phyloP scores from a whole-genome alignment of 2,113 vertebrate genomes.

The Microtus oregoni region DNA sequence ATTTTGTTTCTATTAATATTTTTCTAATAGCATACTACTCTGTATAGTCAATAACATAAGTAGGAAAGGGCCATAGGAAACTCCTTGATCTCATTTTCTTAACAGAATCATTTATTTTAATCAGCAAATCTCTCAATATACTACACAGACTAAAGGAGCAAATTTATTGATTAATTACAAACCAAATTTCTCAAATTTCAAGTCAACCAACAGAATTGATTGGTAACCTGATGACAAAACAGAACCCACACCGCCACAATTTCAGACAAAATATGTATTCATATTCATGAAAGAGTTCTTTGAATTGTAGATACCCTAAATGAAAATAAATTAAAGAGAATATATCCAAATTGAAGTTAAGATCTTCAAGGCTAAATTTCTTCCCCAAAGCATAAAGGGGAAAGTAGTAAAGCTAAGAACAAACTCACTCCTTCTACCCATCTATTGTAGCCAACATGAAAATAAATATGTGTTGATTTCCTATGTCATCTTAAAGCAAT shows the following conservation, averaged over 20 bases:
- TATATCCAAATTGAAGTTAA: neutral
- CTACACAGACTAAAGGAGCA: neutral
- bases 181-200: constrained; percentile 17
- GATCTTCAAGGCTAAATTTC: neutral
- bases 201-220: neutral
- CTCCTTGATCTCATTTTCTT: constrained; percentile 27
- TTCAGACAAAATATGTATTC: neutral
- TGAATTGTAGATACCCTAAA: neutral
- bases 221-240: neutral
- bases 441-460: neutral
- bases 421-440: neutral
- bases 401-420: neutral
- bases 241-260: neutral
- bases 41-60: neutral
- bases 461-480: neutral
- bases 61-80: neutral
- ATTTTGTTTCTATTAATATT: neutral
- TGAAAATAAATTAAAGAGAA: neutral
- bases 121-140: neutral
- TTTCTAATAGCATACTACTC: neutral
- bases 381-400: neutral
- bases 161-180: neutral
- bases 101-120: constrained; percentile 41
- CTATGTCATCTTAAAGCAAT: neutral
- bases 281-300: neutral